Percentiles rank a stretch among this genome's conserved stretches.
These are phyloP conservation scores for Valencia hispanica DNA, from an alignment of 2,797 vertebrate species.

Conservation along the genomic window DNA sequence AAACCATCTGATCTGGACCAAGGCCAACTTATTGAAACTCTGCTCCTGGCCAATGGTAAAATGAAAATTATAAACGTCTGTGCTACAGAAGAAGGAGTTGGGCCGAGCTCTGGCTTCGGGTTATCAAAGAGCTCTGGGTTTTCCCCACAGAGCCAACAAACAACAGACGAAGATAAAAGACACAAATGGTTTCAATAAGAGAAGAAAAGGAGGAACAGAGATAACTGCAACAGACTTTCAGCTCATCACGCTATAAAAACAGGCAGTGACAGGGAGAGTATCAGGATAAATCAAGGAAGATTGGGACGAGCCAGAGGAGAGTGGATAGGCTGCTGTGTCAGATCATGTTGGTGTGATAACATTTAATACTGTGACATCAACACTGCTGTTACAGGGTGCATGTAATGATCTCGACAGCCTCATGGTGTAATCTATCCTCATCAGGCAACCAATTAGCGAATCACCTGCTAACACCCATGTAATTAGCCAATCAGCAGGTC, in stretches of 20 bases:
- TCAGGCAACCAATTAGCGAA: constrained; percentile 69
- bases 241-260: constrained; percentile 53
- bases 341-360: constrained; percentile 51
- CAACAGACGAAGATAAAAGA: constrained; percentile 37
- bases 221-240: constrained; percentile 31
- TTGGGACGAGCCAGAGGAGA: constrained; percentile 14
- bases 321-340: constrained; percentile 47
- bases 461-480: constrained; percentile 67
- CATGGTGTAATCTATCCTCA: constrained; percentile 54
- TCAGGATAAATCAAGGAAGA: constrained; percentile 30
- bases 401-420: constrained; percentile 51
- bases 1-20: constrained; percentile 62
- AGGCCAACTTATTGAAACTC: constrained; percentile 44
- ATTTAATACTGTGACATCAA: constrained; percentile 68
- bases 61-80: constrained; percentile 30
- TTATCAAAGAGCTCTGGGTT: constrained; percentile 39
- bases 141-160: constrained; percentile 36
- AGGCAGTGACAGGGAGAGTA: constrained; percentile 41
- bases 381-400: constrained; percentile 58
- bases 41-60: constrained; percentile 20
- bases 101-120: constrained; percentile 25
- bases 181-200: constrained; percentile 16
- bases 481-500: constrained; percentile 73
- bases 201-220: constrained; percentile 15
- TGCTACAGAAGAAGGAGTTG: constrained; percentile 32